Percentiles rank a stretch among this genome's conserved stretches.
These are phyloP conservation scores for Octonoba sinensis DNA, from an alignment of 2,888 invertebrate species.

Conservation along the genomic window DNA sequence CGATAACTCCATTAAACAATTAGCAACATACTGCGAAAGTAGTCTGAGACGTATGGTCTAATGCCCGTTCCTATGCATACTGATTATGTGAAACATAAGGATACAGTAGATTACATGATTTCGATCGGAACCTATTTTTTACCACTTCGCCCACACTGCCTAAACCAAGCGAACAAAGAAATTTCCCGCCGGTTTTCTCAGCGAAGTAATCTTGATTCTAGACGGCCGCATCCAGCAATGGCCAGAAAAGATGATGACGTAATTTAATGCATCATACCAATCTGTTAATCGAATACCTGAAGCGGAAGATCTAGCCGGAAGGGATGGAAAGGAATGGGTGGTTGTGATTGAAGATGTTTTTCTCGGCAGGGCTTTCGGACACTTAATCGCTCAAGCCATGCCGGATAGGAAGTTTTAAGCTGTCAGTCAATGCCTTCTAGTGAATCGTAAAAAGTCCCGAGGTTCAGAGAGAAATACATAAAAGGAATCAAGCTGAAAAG, in stretches of 20 bases:
- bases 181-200: not conserved
- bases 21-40: no score
- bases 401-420: no score
- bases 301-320: constrained; percentile 27
- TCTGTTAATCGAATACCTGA: constrained; percentile 54
- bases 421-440: no score
- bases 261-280: constrained; percentile 47
- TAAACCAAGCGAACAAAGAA: no score
- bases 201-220: constrained; percentile 17
- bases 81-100: constrained; percentile 21
- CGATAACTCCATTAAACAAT: no score
- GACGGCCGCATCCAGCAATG: constrained; percentile 5
- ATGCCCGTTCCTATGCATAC: constrained; percentile 32
- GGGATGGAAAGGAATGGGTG: not conserved
- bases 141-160: no score
- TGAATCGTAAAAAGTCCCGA: no score
- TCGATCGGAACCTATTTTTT: no score
- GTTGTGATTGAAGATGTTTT: constrained; percentile 18
- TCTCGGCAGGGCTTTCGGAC: not conserved
- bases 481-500: no score
- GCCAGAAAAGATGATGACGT: constrained; percentile 27
- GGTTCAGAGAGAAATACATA: no score
- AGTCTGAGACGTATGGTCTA: no score
- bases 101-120: not conserved
- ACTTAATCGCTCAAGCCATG: no score